These are phyloP conservation scores for Leucosticte australis DNA, from an alignment of 2,113 vertebrate genomes.

Conservation along the genomic window DNA sequence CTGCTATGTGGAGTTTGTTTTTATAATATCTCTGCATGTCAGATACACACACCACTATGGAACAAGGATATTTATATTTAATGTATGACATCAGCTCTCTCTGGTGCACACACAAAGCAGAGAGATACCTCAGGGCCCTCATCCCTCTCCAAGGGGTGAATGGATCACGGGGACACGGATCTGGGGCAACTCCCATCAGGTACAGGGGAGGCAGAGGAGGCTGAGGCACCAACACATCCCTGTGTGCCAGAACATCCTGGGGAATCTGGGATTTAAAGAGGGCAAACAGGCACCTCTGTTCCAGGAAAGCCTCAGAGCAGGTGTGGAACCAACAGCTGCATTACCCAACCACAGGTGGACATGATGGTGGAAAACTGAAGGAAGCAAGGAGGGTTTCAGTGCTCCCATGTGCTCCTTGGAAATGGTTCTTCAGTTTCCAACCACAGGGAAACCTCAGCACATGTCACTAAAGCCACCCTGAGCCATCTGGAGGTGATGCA, in stretches of 20 bases:
- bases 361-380: rapidly evolving
- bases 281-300: neutral
- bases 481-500: neutral
- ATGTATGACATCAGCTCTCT: neutral
- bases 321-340: neutral
- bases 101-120: neutral
- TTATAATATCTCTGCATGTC: neutral
- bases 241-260: rapidly evolving
- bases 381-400: neutral
- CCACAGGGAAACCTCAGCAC: neutral
- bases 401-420: neutral
- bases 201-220: neutral
- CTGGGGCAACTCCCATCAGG: rapidly evolving
- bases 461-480: neutral
- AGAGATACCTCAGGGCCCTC: neutral
- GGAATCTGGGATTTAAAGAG: neutral
- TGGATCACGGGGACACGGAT: rapidly evolving
- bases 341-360: rapidly evolving
- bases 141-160: neutral
- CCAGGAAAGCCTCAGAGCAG: neutral
- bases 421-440: neutral
- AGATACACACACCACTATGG: rapidly evolving
- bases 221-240: neutral
- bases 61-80: neutral
- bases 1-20: neutral